Evolutionary conservation across 2,113 vertebrate species (phyloP), one percentile per base, ranked within the genome.

Genomic region (Galemys pyrenaicus): DNA sequence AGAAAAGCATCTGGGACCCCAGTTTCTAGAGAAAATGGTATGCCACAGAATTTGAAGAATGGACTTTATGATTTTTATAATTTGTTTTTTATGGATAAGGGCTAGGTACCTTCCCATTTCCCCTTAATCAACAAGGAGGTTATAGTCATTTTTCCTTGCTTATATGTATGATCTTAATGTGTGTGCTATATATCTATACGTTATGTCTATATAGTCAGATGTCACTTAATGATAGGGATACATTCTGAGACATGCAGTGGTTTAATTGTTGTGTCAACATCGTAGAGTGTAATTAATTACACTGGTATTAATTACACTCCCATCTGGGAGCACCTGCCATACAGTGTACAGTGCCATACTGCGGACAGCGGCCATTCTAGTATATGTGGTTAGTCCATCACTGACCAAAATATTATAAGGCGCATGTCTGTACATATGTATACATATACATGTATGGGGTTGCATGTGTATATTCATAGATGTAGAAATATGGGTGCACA

Each of bases 51-150:
- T 46, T 67, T 35, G 84, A 94, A 62, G 51, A 41, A 37, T 56
- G 0, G 1, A 9, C 82, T 92, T 96, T 85, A 82, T 79, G 92
- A 58, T 92, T 94, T 71, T 79, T 0, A 0, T 58, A 88, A 86
- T 74, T 77, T 60, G 79, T 24, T 89, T 92, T 95, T 94, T 83
- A 96, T 94, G 49, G 86, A 54, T 96, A 93, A 37, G 28, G 56
- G 91, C 70, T 89, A 94, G 62, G 82, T 46, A 90, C 54, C 35
- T 97, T 98, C 95, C 41, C 65, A 88, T 94, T 96, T 84, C 49
- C 64, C 79, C 67, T 73, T 17, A 51, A 24, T 83, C 10, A 41
- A 22, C 28, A 67, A 74, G 49, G 56, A 73, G 2, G 97, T 96
- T 92, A n/a, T 81, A 95, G 51, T 68, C 71, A 62, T 74, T 96